Evolutionary conservation across 2,888 invertebrate genomes (phyloP), one percentile per base, ranked within the genome.

Genomic region (Teleiodes luculella): DNA sequence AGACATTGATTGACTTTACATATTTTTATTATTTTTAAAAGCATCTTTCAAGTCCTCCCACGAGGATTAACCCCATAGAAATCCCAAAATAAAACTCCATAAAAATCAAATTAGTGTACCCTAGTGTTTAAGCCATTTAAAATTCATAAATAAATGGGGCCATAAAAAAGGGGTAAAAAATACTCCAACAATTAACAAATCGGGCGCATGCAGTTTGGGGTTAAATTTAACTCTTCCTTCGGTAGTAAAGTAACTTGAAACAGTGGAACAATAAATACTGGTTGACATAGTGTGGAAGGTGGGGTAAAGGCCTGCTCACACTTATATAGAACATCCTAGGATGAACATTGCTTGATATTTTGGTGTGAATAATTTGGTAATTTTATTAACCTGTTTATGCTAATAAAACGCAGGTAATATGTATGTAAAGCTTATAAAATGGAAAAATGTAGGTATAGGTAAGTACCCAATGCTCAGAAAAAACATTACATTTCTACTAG

Each of bases 111-210:
- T 88, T 83, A 84, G 80, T 82, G 70, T 72, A 76, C 86, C 86
- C 72, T 68, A 66, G 68, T 76, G 83, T 85, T 80, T 70, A 67
- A 78, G 76, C 82, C 79, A 83, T 84, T 86, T 80, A 74, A 82
- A 55, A 83, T 83, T 85, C 86, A 87, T 87, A 88, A 88, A 88
- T 86, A 86, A 78, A 74, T 33, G 18, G 43, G 33, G 20, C 73
- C 70, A 68, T 66, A 67, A 69, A 77, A 79, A 80, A 74, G 70
- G 71, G 64, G 63, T 53, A 78, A 78, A 83, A 84, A 76, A 68
- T 65, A 66, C 80, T 85, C 84, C 69, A 80, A 86, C 88, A 86
- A 88, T 88, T 87, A 88, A 86, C 88, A 85, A 87, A 87, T 86
- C 72, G 83, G 72, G 78, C 68, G 78, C 76, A 74, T 68, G 78